Evolutionary conservation across 1,140 invertebrate genomes (phyloP), one percentile per base, ranked within the genome.

Genomic region (Sminthurinus signatus): DNA sequence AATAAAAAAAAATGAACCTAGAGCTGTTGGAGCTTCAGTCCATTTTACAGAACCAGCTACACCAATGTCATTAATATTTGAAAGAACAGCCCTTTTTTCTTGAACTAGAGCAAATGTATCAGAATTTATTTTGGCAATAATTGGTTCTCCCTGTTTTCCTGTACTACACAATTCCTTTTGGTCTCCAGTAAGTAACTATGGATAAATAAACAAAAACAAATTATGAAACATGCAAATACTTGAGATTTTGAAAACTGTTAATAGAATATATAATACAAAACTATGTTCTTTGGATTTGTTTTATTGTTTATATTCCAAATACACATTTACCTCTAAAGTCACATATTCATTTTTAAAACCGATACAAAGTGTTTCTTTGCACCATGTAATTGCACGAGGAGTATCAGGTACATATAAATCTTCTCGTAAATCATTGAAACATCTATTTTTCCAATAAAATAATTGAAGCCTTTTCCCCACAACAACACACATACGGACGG

Each of bases 391-490:
- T 25, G 87, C 83, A 75, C 52, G 42, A 27, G 67, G 67, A 32
- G 36, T 51, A 29, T 65, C 59, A 44, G 67, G 67, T 29, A 96
- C 79, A 32, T 82, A 84, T 27, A 96, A 83, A 74, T 89, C 87
- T 71, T 85, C 80, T 70, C 83, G 74, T 50, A 92, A 80, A 54
- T 88, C 83, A 54, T 85, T 80, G 76, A 96, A 93, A 65, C 85
- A 81, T 74, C 86, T 81, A 70, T 89, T 87, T 74, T 94, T 95
- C 83, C 90, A 95, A 75, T 88, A 91, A 77, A 88, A 96, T 3
- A 96, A 77, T 73, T 93, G 88, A 12, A 97, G 76, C 78, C 89
- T 89, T 73, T 88, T 81, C 76, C 88, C 89, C 0, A 95, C 90
- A 32, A 85, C 90, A 21, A 96, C 91, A 76, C 91, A 94, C 51